These are phyloP conservation scores for Drosophila nasuta DNA, from an alignment of 1,140 invertebrate genomes.

Conservation along the genomic window DNA sequence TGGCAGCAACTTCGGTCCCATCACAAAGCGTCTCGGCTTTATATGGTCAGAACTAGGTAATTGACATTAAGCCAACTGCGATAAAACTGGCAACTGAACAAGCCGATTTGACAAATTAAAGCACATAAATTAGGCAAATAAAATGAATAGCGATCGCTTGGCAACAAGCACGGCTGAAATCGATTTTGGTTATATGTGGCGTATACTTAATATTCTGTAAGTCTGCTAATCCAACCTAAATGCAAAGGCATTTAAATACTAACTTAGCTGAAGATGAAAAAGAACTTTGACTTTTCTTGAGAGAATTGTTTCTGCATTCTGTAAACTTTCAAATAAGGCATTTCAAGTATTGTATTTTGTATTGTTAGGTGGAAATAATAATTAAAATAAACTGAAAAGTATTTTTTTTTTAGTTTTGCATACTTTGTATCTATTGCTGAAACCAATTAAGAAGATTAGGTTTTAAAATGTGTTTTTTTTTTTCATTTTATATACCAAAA, in stretches of 20 bases:
- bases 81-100: conserved; percentile 36
- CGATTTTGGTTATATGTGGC: conserved; percentile 10
- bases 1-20: conserved; percentile 7
- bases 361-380: background rate
- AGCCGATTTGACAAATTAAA: conserved; percentile 61
- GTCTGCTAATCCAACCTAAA: background rate
- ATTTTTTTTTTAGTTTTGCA: no score
- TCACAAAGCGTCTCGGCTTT: conserved; percentile 17
- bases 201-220: conserved; percentile 19
- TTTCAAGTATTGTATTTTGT: no score
- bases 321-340: no score
- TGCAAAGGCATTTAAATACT: no score
- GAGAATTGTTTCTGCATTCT: no score
- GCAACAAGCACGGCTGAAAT: conserved; percentile 22
- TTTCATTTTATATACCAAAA: no score
- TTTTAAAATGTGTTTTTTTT: no score
- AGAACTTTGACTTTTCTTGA: no score
- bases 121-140: conserved; percentile 54
- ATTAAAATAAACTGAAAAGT: no score
- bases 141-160: conserved; percentile 19
- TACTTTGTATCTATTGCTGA: no score
- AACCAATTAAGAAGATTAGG: no score
- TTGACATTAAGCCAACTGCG: conserved; percentile 56
- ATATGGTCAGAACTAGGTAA: conserved; percentile 56
- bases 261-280: background rate